phyloP scores from a whole-genome alignment of 2,113 vertebrate genomes.

The Stercorarius parasiticus region DNA sequence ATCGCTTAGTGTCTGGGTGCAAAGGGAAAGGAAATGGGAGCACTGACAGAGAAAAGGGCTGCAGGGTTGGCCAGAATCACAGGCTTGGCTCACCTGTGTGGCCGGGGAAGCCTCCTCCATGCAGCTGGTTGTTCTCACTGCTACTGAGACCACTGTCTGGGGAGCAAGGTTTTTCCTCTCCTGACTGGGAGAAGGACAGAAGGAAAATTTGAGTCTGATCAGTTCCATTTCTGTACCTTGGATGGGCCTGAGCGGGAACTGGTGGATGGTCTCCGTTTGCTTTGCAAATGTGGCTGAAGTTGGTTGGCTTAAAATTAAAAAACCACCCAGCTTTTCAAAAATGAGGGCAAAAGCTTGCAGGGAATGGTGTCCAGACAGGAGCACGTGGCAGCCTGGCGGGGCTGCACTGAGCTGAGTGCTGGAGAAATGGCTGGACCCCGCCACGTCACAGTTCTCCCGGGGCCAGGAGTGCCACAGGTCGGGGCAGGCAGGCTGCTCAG shows the following conservation, averaged over 20 bases:
- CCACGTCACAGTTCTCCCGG: fast-evolving
- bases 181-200: neutral
- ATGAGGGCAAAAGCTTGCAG: neutral
- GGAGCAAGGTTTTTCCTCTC: neutral
- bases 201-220: neutral
- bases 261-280: neutral
- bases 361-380: neutral
- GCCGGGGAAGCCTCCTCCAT: neutral
- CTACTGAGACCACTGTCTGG: neutral
- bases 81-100: neutral
- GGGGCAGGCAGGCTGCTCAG: neutral
- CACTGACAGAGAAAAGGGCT: neutral
- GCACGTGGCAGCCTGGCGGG: neutral
- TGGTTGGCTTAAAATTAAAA: neutral
- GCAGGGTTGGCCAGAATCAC: neutral
- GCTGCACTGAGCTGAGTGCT: neutral
- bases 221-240: neutral
- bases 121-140: neutral
- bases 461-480: neutral
- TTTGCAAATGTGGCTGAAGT: neutral
- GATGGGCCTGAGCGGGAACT: neutral
- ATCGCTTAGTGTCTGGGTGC: neutral
- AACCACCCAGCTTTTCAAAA: neutral
- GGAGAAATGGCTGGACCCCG: neutral
- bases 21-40: neutral